phyloP scores from a whole-genome alignment of 2,888 invertebrate species.

The Conomelus anceps region DNA sequence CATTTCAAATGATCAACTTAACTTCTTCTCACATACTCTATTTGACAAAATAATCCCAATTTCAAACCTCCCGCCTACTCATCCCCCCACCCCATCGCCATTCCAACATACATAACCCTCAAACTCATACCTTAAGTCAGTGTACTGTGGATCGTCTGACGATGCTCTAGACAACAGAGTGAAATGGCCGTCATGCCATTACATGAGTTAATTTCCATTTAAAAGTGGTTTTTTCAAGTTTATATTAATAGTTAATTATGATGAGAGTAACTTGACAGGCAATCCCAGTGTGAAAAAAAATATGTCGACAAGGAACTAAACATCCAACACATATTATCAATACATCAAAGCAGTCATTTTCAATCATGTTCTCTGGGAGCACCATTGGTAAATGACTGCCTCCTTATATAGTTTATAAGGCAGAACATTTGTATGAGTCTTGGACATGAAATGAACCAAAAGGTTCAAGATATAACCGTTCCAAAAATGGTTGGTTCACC shows the following conservation, averaged over 20 bases:
- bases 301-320: conserved; percentile 35
- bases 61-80: no score
- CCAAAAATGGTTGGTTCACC: not conserved
- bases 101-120: no score
- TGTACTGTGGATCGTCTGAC: no score
- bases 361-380: not conserved
- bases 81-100: no score
- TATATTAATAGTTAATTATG: conserved; percentile 40
- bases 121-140: no score
- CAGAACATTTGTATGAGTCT: not conserved
- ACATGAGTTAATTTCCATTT: no score
- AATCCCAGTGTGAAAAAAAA: conserved; percentile 37
- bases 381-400: not conserved
- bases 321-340: conserved; percentile 28
- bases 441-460: not conserved
- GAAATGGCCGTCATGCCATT: no score
- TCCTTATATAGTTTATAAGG: not conserved
- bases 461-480: not conserved
- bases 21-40: no score
- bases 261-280: conserved; percentile 39
- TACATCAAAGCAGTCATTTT: conserved; percentile 10
- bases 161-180: no score
- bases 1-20: no score
- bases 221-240: no score
- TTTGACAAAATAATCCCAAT: no score